Evolutionary conservation across 2,113 vertebrate genomes (phyloP).

Genomic region (Phaethon lepturus): DNA sequence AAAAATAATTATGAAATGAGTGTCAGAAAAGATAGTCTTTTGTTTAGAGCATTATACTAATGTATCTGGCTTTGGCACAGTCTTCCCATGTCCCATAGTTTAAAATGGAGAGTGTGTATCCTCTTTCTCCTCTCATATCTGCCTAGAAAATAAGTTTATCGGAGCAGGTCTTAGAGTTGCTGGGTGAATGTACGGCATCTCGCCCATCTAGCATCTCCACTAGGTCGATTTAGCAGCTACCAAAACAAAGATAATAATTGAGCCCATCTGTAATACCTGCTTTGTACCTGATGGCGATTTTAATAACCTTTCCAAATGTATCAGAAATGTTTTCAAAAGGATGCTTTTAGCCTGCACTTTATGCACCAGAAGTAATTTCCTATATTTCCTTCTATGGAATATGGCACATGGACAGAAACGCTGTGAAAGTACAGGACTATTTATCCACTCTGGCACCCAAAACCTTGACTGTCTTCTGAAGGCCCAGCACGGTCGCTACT

Average conservation of each 20-base stretch:
- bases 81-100: not conserved
- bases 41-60: not conserved
- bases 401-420: not conserved
- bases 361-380: not conserved
- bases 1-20: not conserved
- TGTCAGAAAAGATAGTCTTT: constrained; percentile 17
- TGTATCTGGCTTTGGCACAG: not conserved
- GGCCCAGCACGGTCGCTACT: not conserved
- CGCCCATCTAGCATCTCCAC: not conserved
- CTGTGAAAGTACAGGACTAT: not conserved
- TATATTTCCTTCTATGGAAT: not conserved
- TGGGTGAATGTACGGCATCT: not conserved
- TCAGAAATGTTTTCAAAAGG: not conserved
- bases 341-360: not conserved
- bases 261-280: not conserved
- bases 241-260: not conserved
- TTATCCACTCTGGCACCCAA: not conserved
- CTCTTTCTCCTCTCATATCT: not conserved
- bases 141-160: not conserved
- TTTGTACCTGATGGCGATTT: not conserved
- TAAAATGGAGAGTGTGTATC: not conserved
- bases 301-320: not conserved
- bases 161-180: not conserved
- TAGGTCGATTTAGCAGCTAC: not conserved
- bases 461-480: not conserved